Conservation (phyloP, 2,888 invertebrate species). For the Drosophila paramelanica region DNA sequence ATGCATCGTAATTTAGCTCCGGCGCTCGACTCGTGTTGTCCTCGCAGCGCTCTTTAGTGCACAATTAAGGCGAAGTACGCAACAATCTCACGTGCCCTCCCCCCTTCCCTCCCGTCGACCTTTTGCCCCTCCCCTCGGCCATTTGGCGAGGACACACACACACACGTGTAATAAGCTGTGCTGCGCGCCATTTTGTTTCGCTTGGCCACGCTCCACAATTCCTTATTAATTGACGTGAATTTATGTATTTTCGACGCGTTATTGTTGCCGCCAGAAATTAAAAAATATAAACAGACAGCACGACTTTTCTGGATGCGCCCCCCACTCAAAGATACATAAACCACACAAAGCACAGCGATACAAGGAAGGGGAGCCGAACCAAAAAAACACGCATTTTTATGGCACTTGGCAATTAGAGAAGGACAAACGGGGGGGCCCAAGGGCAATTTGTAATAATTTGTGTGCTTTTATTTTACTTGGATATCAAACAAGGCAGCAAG, state of each 20-base stretch:
- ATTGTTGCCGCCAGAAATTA: slow-evolving; percentile 75
- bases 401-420: slow-evolving; percentile 74
- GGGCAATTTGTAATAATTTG: slow-evolving; percentile 70
- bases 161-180: slow-evolving; percentile 63
- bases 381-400: slow-evolving; percentile 65
- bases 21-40: slow-evolving; percentile 6
- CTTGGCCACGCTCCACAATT: slow-evolving; percentile 70
- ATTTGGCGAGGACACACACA: slow-evolving; percentile 8
- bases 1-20: slow-evolving; percentile 80
- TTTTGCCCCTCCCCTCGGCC: slow-evolving; percentile 17
- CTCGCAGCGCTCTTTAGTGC: slow-evolving; percentile 64
- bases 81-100: slow-evolving; percentile 29
- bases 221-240: slow-evolving; percentile 81
- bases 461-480: slow-evolving; percentile 72
- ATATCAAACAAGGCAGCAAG: slow-evolving; percentile 52
- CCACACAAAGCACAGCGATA: slow-evolving; percentile 18
- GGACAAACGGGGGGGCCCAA: slow-evolving; percentile 11
- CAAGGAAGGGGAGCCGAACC: neutral
- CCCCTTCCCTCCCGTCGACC: slow-evolving; percentile 4
- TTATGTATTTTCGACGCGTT: slow-evolving; percentile 81
- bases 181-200: slow-evolving; percentile 56
- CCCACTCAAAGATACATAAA: slow-evolving; percentile 52
- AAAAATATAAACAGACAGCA: slow-evolving; percentile 77
- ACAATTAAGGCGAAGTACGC: slow-evolving; percentile 77
- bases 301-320: neutral